Evolutionary conservation across 2,113 vertebrate genomes (phyloP).

Genomic region (Castor canadensis): DNA sequence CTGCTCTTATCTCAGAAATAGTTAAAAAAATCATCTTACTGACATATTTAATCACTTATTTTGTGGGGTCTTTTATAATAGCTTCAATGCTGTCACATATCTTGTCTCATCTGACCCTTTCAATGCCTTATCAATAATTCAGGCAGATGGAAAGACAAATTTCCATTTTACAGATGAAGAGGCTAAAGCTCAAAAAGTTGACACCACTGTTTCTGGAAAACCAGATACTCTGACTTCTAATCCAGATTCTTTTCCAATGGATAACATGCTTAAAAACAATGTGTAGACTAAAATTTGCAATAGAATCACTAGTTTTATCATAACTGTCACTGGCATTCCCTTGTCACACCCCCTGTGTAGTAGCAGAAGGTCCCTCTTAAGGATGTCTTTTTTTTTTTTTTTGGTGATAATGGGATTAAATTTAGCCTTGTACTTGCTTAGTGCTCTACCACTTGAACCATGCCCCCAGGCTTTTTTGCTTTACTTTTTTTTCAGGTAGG

Average conservation of each 20-base stretch:
- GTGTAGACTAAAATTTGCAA: not conserved
- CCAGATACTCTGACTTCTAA: not conserved
- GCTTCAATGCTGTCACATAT: not conserved
- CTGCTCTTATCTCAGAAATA: not conserved
- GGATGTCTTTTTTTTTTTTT: no score
- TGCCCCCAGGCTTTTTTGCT: no score
- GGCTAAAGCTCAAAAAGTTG: not conserved
- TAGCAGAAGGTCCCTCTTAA: not conserved
- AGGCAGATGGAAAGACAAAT: not conserved
- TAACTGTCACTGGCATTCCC: not conserved
- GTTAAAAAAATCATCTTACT: not conserved
- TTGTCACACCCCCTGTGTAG: not conserved
- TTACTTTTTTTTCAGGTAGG: no score
- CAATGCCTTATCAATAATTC: not conserved
- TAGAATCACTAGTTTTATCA: not conserved
- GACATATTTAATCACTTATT: not conserved
- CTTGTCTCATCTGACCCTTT: not conserved
- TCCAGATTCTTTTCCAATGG: not conserved
- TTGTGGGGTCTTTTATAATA: not conserved
- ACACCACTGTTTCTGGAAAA: not conserved
- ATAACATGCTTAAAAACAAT: not conserved
- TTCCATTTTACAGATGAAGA: not conserved
- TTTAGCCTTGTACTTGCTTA: no score
- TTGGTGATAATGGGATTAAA: no score
- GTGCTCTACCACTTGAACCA: no score